Evolutionary conservation across 2,888 invertebrate genomes (phyloP).

Genomic region (Choristoneura rosaceana): DNA sequence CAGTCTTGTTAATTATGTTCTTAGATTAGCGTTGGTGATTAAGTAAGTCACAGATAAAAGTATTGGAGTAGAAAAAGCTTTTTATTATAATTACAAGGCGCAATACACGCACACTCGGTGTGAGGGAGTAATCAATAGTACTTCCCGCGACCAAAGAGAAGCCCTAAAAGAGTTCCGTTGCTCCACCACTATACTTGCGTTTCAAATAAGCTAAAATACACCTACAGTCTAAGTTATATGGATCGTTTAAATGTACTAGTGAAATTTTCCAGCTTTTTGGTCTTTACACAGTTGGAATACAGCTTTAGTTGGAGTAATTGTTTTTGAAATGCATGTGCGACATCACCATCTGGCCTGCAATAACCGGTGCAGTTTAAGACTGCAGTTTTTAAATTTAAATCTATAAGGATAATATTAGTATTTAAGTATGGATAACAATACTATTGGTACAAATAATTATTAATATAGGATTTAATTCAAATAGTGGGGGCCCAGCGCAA

Average conservation of each 20-base stretch:
- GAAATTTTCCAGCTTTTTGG: background rate
- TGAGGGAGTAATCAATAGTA: slow-evolving; percentile 41
- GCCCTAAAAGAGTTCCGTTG: slow-evolving; percentile 40
- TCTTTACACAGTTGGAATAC: background rate
- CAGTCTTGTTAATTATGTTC: no score
- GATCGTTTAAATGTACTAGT: background rate
- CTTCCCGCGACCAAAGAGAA: slow-evolving; percentile 40
- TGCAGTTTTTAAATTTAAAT: slow-evolving; percentile 30
- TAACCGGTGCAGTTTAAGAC: slow-evolving; percentile 29
- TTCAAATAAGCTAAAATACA: background rate
- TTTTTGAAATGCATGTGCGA: slow-evolving; percentile 57
- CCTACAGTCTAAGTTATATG: background rate
- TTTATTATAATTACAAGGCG: slow-evolving; percentile 30
- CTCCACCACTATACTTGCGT: slow-evolving; percentile 4
- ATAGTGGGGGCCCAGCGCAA: no score
- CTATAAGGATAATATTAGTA: no score
- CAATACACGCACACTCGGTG: slow-evolving; percentile 32
- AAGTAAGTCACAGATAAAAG: no score
- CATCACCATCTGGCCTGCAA: slow-evolving; percentile 53
- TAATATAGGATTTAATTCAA: no score
- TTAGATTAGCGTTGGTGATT: no score
- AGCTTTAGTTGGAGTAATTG: background rate
- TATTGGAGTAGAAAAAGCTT: no score
- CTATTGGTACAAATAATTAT: no score
- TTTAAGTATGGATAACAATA: no score